A percentile compares a stretch with the other conserved stretches of the same genome.
phyloP scores from a whole-genome alignment of 2,113 vertebrate species.

The Nothoprocta perdicaria region DNA sequence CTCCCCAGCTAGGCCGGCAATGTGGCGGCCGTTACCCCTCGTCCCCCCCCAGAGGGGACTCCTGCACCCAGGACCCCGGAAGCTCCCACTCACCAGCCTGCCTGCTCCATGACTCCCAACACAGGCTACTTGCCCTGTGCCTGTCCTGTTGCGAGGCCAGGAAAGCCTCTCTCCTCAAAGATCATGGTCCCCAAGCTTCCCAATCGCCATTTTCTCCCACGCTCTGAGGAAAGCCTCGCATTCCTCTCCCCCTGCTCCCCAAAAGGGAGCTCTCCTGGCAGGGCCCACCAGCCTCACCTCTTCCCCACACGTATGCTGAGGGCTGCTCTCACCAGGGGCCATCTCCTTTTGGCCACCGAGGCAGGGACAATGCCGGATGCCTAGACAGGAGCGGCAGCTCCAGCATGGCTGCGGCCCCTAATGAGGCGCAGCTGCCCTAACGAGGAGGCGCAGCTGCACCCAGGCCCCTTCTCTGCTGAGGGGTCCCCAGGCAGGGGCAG shows the following conservation, averaged over 20 bases:
- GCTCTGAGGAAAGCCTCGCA: no score
- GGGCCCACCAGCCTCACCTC: background rate
- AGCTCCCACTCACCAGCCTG: background rate
- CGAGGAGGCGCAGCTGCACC: background rate
- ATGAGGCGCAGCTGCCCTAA: background rate
- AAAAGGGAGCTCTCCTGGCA: background rate
- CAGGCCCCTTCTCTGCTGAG: background rate
- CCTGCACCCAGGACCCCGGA: background rate
- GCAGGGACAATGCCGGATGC: no score
- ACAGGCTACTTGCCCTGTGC: no score
- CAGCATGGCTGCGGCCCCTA: background rate
- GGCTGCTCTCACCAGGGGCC: background rate
- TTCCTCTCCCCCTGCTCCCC: accelerated
- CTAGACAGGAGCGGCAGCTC: accelerated
- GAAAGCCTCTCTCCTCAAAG: no score
- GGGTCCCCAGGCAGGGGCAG: background rate
- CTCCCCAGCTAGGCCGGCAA: background rate
- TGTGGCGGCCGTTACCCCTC: background rate
- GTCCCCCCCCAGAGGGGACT: background rate
- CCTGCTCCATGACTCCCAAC: no score
- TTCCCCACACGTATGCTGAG: accelerated
- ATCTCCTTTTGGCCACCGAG: accelerated
- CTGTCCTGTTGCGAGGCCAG: no score
- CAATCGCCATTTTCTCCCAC: no score
- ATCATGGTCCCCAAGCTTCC: no score